Base-by-base conservation (phyloP, 2,797 vertebrate genomes). In the Chrysocyon brachyurus region DNA sequence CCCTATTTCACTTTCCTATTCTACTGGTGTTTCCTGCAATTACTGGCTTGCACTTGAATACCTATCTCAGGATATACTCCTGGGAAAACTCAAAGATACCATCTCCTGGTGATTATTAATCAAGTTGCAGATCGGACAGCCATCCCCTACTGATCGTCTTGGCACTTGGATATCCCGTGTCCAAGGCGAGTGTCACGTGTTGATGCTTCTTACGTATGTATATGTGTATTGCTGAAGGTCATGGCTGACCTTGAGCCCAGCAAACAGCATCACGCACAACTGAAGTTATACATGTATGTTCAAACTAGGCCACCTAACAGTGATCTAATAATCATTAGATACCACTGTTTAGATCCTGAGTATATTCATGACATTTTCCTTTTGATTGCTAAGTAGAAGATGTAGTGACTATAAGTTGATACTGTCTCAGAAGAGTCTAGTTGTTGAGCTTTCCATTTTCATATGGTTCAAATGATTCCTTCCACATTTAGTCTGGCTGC, bases 391-490 rank as follows among this genome's bases (percentile, higher is more conserved):
- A 95, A 95, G 73, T 92, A 91, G 63, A 81, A 91, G 75, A 94
- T 91, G 73, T 54, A 85, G 78, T 79, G 56, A 91, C 85, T 83
- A 52, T 63, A 93, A 28, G 17, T n/a, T 92, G 59, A 78, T 78
- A 64, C 40, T 90, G 68, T 54, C 57, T 96, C 56, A 88, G 54
- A 66, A 90, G 12, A 94, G 40, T 93, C 57, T 91, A 59, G 86
- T 73, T 92, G 90, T 78, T 96, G 59, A 84, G 56, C 40, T 95
- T 95, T 95, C 66, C 63, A 59, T n/a, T 85, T 95, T 95, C 82
- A 89, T 68, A 70, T 70, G 75, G 88, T 79, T 93, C 93, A 96
- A 72, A 72, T 96, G 86, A 97, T 92, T 96, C 97, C 84, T 90
- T 96, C 57, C 66, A 87, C 8, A 3, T 95, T 94, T 89, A 87